phyloP scores from a whole-genome alignment of 2,888 invertebrate species.

The Mimachlamys varia region DNA sequence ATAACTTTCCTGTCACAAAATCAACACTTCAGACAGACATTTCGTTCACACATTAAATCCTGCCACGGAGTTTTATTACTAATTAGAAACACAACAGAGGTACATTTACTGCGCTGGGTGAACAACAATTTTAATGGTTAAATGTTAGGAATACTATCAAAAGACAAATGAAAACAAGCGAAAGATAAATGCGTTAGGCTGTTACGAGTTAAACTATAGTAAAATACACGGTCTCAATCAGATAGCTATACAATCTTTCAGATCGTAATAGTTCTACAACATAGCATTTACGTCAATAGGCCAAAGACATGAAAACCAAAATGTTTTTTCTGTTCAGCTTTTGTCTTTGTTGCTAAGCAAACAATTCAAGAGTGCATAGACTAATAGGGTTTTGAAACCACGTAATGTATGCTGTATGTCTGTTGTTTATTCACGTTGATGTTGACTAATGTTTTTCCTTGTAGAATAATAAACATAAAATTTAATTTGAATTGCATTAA shows the following conservation, averaged over 20 bases:
- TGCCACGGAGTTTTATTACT: not conserved
- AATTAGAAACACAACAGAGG: slow-evolving; percentile 31
- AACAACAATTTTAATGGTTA: slow-evolving; percentile 11
- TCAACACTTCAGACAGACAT: not conserved
- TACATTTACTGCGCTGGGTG: not conserved
- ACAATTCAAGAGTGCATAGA: not conserved
- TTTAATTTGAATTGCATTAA: too few relatives aligned
- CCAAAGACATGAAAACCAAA: not conserved
- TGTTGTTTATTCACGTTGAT: too few relatives aligned
- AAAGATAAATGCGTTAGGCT: not conserved
- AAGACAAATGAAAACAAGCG: not conserved
- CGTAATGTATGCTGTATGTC: not conserved
- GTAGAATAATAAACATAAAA: too few relatives aligned
- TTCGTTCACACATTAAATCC: not conserved
- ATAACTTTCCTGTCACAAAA: not conserved
- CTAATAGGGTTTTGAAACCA: not conserved
- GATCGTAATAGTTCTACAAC: not conserved
- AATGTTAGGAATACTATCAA: not conserved
- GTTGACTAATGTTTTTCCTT: too few relatives aligned
- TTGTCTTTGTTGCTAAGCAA: not conserved
- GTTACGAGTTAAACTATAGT: not conserved
- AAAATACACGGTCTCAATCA: not conserved
- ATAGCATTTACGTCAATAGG: not conserved
- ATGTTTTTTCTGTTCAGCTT: not conserved
- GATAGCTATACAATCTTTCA: not conserved